Base-by-base conservation (phyloP, 2,797 vertebrate genomes). In the Potorous gilbertii region DNA sequence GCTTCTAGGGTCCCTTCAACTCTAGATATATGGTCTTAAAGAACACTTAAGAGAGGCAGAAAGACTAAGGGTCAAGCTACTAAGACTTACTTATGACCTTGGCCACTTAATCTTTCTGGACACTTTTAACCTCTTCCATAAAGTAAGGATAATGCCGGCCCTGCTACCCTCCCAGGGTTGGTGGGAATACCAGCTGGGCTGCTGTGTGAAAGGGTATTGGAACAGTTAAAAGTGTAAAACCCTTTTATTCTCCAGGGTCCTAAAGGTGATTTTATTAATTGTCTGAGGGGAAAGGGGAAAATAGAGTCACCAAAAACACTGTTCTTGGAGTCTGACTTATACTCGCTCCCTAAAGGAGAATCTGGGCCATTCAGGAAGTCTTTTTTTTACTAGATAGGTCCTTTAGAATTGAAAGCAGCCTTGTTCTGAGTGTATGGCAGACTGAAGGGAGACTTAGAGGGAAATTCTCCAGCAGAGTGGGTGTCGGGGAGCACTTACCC, bases 381-480 rank as follows among this genome's bases (percentile, higher is more conserved):
- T 56, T 66, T 16, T 34, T 59, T 62, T 31, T 13, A 87, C 28
- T 13, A 59, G 21, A 5, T 9, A n/a, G 55, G 28, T 31, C 40
- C n/a, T 74, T 55, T 1, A 56, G 94, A 96, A 93, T 54, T 21
- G 94, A 91, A 96, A 59, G 74, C 21, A 21, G 8, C 50, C 87
- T 56, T 34, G 57, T 14, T 40, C 52, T 29, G 94, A 91, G 55
- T 2, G 0, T 11, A 34, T 14, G 91, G 90, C 54, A 87, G 50
- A 55, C 89, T 16, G 5, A 31, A 92, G 90, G 90, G 92, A 93
- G 89, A 54, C 31, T 5, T 0, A 10, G 28, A 2, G 74, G 94
- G 95, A 93, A 92, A 55, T 29, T 54, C 92, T 62, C n/a, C 40
- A 18, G 55, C 94, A 31, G 46, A 3, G 46, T 52, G 92, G 91